Evolutionary conservation across 35 echinoderm and acorn worm species (phyloP).

Genomic region (Ophioderma brevispina): DNA sequence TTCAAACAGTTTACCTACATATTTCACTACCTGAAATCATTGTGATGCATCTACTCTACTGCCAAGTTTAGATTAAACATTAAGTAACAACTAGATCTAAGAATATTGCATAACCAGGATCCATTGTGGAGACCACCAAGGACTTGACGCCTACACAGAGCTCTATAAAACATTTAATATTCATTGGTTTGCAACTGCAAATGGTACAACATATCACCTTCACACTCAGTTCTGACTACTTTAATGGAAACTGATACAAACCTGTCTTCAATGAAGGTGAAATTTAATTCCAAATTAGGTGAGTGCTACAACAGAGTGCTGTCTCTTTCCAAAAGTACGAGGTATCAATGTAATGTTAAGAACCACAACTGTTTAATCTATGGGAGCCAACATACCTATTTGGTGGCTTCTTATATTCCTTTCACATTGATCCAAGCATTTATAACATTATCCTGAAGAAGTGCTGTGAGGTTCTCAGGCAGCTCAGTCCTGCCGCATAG

Average conservation of each 20-base stretch:
- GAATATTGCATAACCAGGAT: too few species aligned
- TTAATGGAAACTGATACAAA: too few species aligned
- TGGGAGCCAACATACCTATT: neutral
- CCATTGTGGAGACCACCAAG: neutral
- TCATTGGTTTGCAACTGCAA: too few species aligned
- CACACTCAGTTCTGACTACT: too few species aligned
- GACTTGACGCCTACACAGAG: neutral
- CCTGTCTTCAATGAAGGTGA: neutral
- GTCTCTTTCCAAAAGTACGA: neutral
- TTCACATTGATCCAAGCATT: neutral
- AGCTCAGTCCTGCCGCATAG: constrained; percentile 84
- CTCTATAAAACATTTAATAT: too few species aligned
- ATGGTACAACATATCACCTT: too few species aligned
- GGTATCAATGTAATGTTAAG: neutral
- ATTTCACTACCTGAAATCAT: neutral
- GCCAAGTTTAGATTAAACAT: neutral
- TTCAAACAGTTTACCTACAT: neutral
- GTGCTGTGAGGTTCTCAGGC: constrained; percentile 78
- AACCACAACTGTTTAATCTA: neutral
- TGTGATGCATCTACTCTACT: neutral
- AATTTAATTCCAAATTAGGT: neutral
- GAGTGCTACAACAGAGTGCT: neutral
- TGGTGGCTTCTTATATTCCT: too few species aligned
- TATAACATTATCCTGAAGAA: constrained; percentile 63
- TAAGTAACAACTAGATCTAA: neutral